Evolutionary conservation across 1,140 invertebrate species (phyloP), one percentile per base, ranked within the genome.

Genomic region (Penaeus indicus): DNA sequence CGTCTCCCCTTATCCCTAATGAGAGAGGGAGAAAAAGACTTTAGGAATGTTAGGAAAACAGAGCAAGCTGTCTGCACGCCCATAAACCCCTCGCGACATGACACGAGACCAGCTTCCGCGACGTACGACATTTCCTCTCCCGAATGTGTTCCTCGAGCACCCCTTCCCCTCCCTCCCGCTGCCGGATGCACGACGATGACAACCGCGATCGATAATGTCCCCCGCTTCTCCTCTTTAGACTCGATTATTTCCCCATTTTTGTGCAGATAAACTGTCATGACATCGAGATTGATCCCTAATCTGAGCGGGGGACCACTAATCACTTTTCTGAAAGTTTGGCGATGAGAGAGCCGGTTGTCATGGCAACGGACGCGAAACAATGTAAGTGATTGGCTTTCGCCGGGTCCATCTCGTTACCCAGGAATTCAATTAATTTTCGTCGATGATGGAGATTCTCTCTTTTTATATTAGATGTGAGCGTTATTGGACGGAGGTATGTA

Each of bases 161-260:
- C 10, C 4, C 8, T 10, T 10, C 47, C 47, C 47, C 47, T 54
- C 47, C 47, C 8, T 10, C 47, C 11, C 47, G 47, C 11, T 54
- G 47, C 1, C 47, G 32, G 32, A 60, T 67, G 64, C 38, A 64
- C 64, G 38, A 32, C 54, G 69, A 62, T 60, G 63, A 84, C 27
- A 38, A 22, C 0, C 47, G 25, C 27, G 81, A 64, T 67, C 81
- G 69, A 82, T 82, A 62, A 32, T 42, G 10, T 42, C 27, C n/a
- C 62, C 62, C 27, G 69, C 61, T n/a, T 25, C 27, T 32, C 25
- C 81, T 32, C 64, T 67, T 84, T 69, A 63, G 38, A 63, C 62
- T n/a, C 80, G 85, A 86, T 86, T 86, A 80, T 47, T 42, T 80
- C 80, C 80, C 85, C 77, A 64, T 80, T 86, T 86, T 80, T 80